Conservation (phyloP, 2,888 invertebrate species). For the Malacosoma neustria region DNA sequence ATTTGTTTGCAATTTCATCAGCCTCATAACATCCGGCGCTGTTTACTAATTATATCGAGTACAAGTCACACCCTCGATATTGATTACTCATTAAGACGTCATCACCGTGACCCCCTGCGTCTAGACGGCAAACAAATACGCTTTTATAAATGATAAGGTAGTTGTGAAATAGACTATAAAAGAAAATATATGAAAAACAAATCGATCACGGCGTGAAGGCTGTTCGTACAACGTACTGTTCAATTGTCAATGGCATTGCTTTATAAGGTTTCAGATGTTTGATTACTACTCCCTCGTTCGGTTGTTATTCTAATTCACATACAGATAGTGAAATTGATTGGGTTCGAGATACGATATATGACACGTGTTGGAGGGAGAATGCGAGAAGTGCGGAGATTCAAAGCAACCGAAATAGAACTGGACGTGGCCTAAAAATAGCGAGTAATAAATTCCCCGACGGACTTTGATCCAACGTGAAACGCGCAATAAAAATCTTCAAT, state of each 20-base stretch:
- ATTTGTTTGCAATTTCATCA: background rate
- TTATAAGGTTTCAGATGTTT: constrained; percentile 24
- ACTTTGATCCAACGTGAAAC: constrained; percentile 31
- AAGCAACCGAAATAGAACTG: constrained; percentile 15
- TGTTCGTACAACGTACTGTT: constrained; percentile 21
- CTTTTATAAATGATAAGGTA: constrained; percentile 1
- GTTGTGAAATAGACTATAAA: background rate
- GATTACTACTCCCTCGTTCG: constrained; percentile 1
- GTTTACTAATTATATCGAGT: constrained; percentile 14
- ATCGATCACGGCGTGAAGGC: too few relatives aligned
- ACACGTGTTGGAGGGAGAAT: constrained; percentile 16
- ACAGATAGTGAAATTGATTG: background rate
- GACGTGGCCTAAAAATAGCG: constrained; percentile 17
- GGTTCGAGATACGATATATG: constrained; percentile 3
- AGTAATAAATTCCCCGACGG: constrained; percentile 20
- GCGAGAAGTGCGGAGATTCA: constrained; percentile 10
- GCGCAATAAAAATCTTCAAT: constrained; percentile 30
- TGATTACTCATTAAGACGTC: constrained; percentile 17
- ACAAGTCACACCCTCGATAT: constrained; percentile 20
- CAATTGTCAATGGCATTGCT: constrained; percentile 24
- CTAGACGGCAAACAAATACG: constrained; percentile 14
- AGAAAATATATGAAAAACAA: constrained; percentile 3
- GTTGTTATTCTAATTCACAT: background rate
- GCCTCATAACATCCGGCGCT: background rate
- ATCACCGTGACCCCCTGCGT: constrained; percentile 16